Evolutionary conservation across 1,140 invertebrate species (phyloP).

Genomic region (Colletes latitarsis): DNA sequence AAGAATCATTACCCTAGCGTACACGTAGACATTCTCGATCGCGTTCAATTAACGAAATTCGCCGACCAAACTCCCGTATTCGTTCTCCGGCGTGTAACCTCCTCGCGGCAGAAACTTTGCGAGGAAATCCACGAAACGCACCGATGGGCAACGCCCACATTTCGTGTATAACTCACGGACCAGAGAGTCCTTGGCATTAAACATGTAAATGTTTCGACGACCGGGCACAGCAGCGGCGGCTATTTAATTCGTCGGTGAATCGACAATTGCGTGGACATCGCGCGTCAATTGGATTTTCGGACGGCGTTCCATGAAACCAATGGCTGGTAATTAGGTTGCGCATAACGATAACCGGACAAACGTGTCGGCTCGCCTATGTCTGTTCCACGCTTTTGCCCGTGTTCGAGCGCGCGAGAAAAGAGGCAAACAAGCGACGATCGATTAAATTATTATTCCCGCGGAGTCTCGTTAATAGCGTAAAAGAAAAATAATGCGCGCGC

Average conservation of each 20-base stretch:
- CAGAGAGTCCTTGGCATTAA: slow-evolving; percentile 73
- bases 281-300: slow-evolving; percentile 60
- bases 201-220: slow-evolving; percentile 71
- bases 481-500: slow-evolving; percentile 37
- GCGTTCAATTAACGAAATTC: background rate
- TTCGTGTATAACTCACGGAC: slow-evolving; percentile 66
- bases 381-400: background rate
- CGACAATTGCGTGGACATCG: slow-evolving; percentile 58
- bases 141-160: slow-evolving; percentile 61
- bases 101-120: background rate
- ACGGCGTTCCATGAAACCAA: slow-evolving; percentile 64
- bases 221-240: slow-evolving; percentile 43
- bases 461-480: slow-evolving; percentile 35
- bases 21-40: background rate
- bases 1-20: too few species aligned
- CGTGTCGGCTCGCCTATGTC: slow-evolving; percentile 34
- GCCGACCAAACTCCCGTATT: background rate
- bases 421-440: slow-evolving; percentile 13
- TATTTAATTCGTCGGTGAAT: slow-evolving; percentile 71
- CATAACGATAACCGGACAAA: slow-evolving; percentile 63
- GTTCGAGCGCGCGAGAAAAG: background rate
- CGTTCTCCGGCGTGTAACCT: background rate
- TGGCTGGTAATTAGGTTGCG: slow-evolving; percentile 66
- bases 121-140: slow-evolving; percentile 40
- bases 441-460: slow-evolving; percentile 63